phyloP scores from a whole-genome alignment of 2,113 vertebrate species.

The Cyanistes caeruleus region DNA sequence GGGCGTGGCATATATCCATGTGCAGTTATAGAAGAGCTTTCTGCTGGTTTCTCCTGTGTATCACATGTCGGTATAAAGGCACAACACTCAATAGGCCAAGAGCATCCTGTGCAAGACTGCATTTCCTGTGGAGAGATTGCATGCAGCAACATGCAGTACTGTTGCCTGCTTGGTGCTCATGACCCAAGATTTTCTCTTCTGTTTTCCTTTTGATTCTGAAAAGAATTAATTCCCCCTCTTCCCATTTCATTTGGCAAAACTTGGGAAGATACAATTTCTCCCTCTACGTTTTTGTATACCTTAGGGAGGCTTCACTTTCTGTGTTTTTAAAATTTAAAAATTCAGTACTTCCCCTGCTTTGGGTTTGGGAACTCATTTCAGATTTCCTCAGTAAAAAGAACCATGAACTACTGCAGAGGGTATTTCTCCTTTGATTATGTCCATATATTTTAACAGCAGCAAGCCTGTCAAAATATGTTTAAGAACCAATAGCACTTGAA shows the following conservation, averaged over 20 bases:
- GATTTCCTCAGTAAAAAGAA: conserved; percentile 37
- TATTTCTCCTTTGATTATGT: conserved; percentile 17
- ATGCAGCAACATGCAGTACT: not conserved
- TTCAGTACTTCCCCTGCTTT: conserved; percentile 34
- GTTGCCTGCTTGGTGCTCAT: not conserved
- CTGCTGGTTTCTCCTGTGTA: not conserved
- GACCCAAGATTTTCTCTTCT: not conserved
- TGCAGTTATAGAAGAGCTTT: not conserved
- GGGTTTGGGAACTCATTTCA: conserved; percentile 48
- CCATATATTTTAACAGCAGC: conserved; percentile 12
- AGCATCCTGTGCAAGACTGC: not conserved
- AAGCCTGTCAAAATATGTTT: conserved; percentile 35
- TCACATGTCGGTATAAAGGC: not conserved
- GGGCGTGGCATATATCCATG: not conserved
- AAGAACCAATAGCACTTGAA: not conserved
- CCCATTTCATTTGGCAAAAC: conserved; percentile 27
- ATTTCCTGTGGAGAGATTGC: not conserved
- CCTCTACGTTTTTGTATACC: conserved; percentile 35
- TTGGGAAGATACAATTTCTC: conserved; percentile 47
- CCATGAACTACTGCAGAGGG: not conserved
- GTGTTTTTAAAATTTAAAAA: conserved; percentile 46
- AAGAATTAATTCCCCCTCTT: not conserved
- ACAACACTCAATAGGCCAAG: not conserved
- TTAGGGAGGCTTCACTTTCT: conserved; percentile 40
- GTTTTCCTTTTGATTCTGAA: conserved; percentile 41